Base-by-base conservation (phyloP, 1,140 invertebrate species). In the Drosophila kanapiae region DNA sequence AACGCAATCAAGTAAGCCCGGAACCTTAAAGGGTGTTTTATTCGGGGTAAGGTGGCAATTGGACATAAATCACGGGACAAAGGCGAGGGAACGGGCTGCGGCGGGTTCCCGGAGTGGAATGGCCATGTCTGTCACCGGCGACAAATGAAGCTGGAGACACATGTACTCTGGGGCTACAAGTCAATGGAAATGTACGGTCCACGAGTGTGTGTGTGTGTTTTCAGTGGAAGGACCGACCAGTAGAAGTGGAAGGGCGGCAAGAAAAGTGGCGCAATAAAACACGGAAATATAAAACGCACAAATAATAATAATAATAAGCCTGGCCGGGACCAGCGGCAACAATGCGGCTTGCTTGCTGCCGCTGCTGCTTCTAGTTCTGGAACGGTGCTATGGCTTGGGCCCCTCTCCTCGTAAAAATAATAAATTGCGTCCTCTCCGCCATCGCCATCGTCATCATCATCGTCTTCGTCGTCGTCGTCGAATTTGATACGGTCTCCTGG, bases 281-380 rank as follows among this genome's bases (percentile, higher is more conserved):
- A 88, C 84, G 84, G 84, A 88, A 88, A 88, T 90, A 88, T 88
- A 90, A 88, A 90, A 90, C 84, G 84, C 84, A 88, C 81, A 88
- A 87, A 87, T 87, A 87, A 84, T 90, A 56, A 54, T 54, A 87
- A 88, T 88, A 88, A 90, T 90, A 88, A 90, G 85, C 84, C 78
- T 71, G 72, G 33, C 33, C 23, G 45, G 63, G 75, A 62, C 62
- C 48, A 61, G 62, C 37, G 53, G 72, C 78, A 79, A 82, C 77
- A 87, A 80, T 65, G 75, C 70, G 71, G 40, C 63, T 57, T 63
- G 29, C 14, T n/a, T 51, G 29, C 14, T 48, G 27, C 45, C 27
- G 77, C 45, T 63, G 64, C 23, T 37, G 16, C 40, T 45, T 27
- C 45, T 59, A 47, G 75, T 68, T 48, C 31, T 51, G 69, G 31